Base-by-base conservation (phyloP, 2,797 vertebrate species). In the Sternotherus odoratus region DNA sequence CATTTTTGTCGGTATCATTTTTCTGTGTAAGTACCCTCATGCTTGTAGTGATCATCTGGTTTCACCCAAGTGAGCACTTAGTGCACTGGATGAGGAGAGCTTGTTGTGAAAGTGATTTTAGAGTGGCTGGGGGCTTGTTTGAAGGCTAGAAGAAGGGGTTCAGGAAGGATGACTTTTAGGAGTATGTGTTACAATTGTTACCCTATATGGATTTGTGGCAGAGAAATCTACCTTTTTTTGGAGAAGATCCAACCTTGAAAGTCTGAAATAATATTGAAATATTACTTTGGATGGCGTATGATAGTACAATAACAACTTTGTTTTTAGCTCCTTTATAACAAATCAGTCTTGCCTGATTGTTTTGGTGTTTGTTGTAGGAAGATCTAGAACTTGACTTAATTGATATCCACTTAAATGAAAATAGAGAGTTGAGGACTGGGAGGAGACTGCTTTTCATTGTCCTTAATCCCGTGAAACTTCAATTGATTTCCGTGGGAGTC, bases 211-310 rank as follows among this genome's bases (percentile, higher is more conserved):
- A 17, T n/a, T 36, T 95, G 81, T 83, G 87, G 82, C 89, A 92
- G 36, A 85, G 85, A 93, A 77, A 85, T 81, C 83, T 89, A 6
- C 94, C 94, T 83, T 81, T 43, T 92, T 86, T 85, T 87, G 86
- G 90, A 94, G 91, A 95, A 94, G 86, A 83, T n/a, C 12, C 79
- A 88, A 57, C n/a, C 86, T 97, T 80, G 74, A 89, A 88, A 17
- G 4, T 93, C 72, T 36, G 56, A 85, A 77, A n/a, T n/a, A n/a
- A n/a, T n/a, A n/a, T n/a, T n/a, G n/a, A n/a, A n/a, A n/a, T n/a
- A n/a, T n/a, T n/a, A n/a, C n/a, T n/a, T n/a, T n/a, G n/a, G n/a
- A 86, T 49, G 26, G 46, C 83, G 39, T 79, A 69, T 60, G 86
- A 94, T 89, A 95, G 87, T 93, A 92, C 17, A 87, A 12, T 82